Percentiles rank a stretch among this genome's conserved stretches.
phyloP scores from a whole-genome alignment of 2,113 vertebrate species.

The Grantiella picta region DNA sequence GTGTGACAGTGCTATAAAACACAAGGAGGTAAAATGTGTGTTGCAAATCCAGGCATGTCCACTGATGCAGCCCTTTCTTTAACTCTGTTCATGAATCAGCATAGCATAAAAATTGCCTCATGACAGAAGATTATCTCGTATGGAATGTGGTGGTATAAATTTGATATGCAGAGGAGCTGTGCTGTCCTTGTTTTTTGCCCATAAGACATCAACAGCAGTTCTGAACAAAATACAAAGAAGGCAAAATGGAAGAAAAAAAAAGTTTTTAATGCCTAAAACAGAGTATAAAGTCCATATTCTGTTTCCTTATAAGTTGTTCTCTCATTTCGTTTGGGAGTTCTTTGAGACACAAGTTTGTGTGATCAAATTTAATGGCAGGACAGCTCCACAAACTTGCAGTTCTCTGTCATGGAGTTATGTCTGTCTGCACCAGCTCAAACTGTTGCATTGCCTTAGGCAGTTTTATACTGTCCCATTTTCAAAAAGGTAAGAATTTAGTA shows the following conservation, averaged over 20 bases:
- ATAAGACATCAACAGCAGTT: neutral
- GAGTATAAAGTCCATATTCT: neutral
- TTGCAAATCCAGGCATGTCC: neutral
- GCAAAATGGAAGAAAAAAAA: neutral
- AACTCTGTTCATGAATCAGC: constrained; percentile 28
- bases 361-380: neutral
- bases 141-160: neutral
- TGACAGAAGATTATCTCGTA: neutral
- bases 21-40: neutral
- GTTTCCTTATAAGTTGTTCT: neutral
- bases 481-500: neutral
- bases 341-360: neutral
- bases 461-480: neutral
- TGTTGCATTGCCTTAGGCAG: neutral
- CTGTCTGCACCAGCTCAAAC: neutral
- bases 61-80: neutral
- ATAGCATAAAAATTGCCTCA: neutral
- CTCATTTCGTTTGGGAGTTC: neutral
- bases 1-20: neutral
- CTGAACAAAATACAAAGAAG: neutral
- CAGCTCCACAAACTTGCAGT: accelerated
- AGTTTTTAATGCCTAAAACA: neutral
- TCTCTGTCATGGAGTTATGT: neutral
- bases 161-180: neutral
- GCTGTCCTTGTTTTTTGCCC: neutral